Conservation (phyloP, 2,113 vertebrate genomes). For the Hiodon tergisus region DNA sequence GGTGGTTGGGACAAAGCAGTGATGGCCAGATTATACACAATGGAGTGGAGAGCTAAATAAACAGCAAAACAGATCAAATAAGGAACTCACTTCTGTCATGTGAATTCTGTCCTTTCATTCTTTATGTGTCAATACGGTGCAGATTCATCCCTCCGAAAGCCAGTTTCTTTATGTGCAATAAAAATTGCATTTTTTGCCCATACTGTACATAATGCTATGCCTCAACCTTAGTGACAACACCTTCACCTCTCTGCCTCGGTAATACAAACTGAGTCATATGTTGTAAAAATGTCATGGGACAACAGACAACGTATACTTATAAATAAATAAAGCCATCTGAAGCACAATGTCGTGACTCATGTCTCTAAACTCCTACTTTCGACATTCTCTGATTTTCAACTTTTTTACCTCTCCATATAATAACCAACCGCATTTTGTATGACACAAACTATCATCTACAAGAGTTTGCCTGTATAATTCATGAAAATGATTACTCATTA, state of each 20-base stretch:
- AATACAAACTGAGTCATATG: constrained; percentile 25
- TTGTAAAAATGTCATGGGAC: constrained; percentile 25
- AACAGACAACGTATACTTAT: constrained; percentile 19
- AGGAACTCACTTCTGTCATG: too few relatives aligned
- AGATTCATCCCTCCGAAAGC: not conserved
- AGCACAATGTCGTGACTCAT: constrained; percentile 32
- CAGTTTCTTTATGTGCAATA: not conserved
- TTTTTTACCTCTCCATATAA: constrained; percentile 31
- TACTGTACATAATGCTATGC: not conserved
- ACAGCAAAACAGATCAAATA: too few relatives aligned
- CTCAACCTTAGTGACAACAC: not conserved
- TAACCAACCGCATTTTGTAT: constrained; percentile 10
- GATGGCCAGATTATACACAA: not conserved
- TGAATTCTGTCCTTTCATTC: too few relatives aligned
- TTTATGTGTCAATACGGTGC: not conserved
- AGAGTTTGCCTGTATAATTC: too few relatives aligned
- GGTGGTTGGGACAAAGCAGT: not conserved
- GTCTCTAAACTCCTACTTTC: constrained; percentile 32
- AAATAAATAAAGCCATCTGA: constrained; percentile 14
- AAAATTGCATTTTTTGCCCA: not conserved
- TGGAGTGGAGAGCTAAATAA: too few relatives aligned
- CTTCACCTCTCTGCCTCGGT: constrained; percentile 12
- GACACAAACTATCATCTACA: not conserved
- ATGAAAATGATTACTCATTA: not conserved
- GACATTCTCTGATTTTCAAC: constrained; percentile 26